phyloP scores from a whole-genome alignment of 2,888 invertebrate genomes.

The Tridacna gigas region DNA sequence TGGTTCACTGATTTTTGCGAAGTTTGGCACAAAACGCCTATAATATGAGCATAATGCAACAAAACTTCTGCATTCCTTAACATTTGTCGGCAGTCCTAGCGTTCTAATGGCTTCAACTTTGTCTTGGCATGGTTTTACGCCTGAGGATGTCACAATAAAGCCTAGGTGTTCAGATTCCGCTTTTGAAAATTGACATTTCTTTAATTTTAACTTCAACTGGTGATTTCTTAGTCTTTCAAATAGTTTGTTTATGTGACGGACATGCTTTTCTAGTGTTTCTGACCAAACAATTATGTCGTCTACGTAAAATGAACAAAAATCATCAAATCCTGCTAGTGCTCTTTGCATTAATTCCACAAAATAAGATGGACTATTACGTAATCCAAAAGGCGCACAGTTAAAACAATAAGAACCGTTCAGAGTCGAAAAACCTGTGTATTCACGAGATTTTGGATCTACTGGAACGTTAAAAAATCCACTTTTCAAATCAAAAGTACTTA shows the following conservation, averaged over 20 bases:
- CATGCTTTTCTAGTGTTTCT: slow-evolving; percentile 8
- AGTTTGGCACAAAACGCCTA: slow-evolving; percentile 6
- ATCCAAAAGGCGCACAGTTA: slow-evolving; percentile 8
- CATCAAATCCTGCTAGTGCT: slow-evolving; percentile 15
- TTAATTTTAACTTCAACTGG: slow-evolving; percentile 13
- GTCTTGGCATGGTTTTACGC: slow-evolving; percentile 4
- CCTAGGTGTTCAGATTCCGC: slow-evolving; percentile 13
- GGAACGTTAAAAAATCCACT: slow-evolving; percentile 12
- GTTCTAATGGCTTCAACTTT: slow-evolving; percentile 18
- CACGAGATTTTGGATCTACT: neutral
- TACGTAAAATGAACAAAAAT: slow-evolving; percentile 15
- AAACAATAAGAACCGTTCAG: slow-evolving; percentile 6
- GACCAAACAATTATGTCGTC: slow-evolving; percentile 16
- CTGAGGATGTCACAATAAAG: neutral
- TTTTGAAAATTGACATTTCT: slow-evolving; percentile 18
- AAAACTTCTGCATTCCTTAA: neutral
- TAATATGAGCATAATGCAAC: neutral
- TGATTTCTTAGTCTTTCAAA: slow-evolving; percentile 2
- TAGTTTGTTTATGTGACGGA: neutral
- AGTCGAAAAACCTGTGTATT: slow-evolving; percentile 16
- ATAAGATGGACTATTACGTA: slow-evolving; percentile 6
- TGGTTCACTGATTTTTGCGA: neutral
- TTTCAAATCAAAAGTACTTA: slow-evolving; percentile 11
- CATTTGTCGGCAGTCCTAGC: neutral
- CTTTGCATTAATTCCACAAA: slow-evolving; percentile 23